Percentiles rank a stretch among this genome's conserved stretches.
Evolutionary conservation across 2,888 invertebrate genomes (phyloP).

Genomic region (Caenorhabditis sinica): DNA sequence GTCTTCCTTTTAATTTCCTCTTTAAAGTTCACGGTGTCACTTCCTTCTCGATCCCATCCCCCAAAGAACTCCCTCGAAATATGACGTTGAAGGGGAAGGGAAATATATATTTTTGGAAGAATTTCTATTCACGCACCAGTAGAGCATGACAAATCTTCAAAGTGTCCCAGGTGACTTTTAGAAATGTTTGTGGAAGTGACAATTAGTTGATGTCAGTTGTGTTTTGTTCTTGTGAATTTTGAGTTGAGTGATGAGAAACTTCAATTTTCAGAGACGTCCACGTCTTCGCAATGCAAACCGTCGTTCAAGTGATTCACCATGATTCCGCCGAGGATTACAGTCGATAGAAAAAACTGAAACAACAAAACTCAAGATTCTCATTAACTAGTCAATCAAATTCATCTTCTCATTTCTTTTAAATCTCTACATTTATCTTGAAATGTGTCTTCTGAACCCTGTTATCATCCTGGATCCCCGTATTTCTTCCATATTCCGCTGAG

Average conservation of each 20-base stretch:
- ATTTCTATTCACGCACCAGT: conserved; percentile 29
- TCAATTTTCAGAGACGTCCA: neutral
- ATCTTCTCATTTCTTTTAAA: too few species aligned
- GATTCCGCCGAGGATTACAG: too few species aligned
- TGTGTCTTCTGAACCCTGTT: too few species aligned
- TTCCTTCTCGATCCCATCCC: too few species aligned
- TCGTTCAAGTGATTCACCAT: neutral
- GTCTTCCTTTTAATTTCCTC: neutral
- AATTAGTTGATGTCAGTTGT: conserved; percentile 17
- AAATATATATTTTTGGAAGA: conserved; percentile 21
- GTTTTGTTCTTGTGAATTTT: neutral
- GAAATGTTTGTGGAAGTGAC: conserved; percentile 1
- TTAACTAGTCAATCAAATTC: too few species aligned
- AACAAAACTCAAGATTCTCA: too few species aligned
- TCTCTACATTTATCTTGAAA: too few species aligned
- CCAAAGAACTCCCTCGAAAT: neutral
- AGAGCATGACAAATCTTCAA: conserved; percentile 28
- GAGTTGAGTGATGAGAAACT: neutral
- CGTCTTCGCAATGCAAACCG: neutral
- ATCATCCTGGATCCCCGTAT: too few species aligned
- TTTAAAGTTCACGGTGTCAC: too few species aligned
- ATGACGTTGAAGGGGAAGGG: conserved; percentile 12
- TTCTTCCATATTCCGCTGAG: too few species aligned
- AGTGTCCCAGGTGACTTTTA: neutral
- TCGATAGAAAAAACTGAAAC: too few species aligned